Evolutionary conservation across 2,888 invertebrate genomes (phyloP).

Genomic region (Apodemia hepburni): DNA sequence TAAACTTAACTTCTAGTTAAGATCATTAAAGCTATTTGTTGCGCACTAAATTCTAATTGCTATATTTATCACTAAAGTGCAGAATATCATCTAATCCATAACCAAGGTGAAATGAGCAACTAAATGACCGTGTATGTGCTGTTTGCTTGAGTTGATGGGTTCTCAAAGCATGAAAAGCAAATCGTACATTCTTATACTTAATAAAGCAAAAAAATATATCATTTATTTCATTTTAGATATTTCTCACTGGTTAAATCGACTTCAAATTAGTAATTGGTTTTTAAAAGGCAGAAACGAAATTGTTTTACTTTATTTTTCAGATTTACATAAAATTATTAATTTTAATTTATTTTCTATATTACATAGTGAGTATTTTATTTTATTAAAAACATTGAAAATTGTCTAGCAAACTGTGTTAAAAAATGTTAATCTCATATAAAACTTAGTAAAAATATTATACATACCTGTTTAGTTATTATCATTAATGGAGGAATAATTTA

Average conservation of each 20-base stretch:
- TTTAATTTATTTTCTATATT: background rate
- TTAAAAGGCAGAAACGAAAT: background rate
- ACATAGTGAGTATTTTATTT: too few relatives aligned
- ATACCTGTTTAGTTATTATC: too few relatives aligned
- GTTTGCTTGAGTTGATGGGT: slow-evolving; percentile 65
- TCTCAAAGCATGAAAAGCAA: slow-evolving; percentile 56
- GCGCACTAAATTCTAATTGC: slow-evolving; percentile 40
- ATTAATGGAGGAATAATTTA: too few relatives aligned
- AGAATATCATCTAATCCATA: slow-evolving; percentile 42
- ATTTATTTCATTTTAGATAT: slow-evolving; percentile 6
- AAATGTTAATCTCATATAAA: too few relatives aligned
- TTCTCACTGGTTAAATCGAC: background rate
- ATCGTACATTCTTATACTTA: slow-evolving; percentile 43
- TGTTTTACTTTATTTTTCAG: background rate
- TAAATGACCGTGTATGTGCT: slow-evolving; percentile 72
- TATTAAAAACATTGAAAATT: too few relatives aligned
- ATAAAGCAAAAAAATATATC: slow-evolving; percentile 13
- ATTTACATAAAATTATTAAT: background rate
- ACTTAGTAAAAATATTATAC: too few relatives aligned
- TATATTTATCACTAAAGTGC: slow-evolving; percentile 67
- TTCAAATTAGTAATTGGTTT: slow-evolving; percentile 7
- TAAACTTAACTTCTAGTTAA: background rate
- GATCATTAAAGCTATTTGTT: slow-evolving; percentile 11
- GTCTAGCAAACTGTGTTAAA: too few relatives aligned
- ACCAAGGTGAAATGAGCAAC: slow-evolving; percentile 51